Conservation (phyloP, 2,888 invertebrate genomes). For the Acanthacorydalis orientalis region DNA sequence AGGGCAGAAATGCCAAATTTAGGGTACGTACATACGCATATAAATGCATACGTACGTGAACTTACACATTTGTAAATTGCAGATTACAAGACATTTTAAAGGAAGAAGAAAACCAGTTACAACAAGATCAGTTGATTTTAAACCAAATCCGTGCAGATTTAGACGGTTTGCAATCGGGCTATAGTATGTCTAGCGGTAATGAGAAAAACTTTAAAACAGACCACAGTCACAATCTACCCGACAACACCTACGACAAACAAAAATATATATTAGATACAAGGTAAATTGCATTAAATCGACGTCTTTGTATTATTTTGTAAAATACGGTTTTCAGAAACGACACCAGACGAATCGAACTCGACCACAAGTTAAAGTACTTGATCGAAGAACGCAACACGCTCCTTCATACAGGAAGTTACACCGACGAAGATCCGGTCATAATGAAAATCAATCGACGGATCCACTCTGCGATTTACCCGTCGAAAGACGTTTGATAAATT, state of each 20-base stretch:
- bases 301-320: not conserved
- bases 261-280: too few species aligned
- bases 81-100: conserved; percentile 3
- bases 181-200: too few species aligned
- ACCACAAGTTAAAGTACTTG: conserved; percentile 7
- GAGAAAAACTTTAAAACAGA: too few species aligned
- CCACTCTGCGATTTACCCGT: not conserved
- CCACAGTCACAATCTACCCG: too few species aligned
- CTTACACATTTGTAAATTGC: too few species aligned
- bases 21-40: not conserved
- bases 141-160: conserved; percentile 2
- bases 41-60: too few species aligned
- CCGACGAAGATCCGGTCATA: conserved; percentile 19
- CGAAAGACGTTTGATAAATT: too few species aligned
- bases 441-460: conserved; percentile 21
- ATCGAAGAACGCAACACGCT: conserved; percentile 21
- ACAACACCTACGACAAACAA: too few species aligned
- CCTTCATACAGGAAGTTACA: conserved; percentile 18
- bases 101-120: conserved; percentile 1
- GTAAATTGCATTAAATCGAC: too few species aligned
- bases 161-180: not conserved
- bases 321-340: not conserved
- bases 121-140: conserved; percentile 1
- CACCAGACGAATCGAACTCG: not conserved
- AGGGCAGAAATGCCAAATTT: conserved; percentile 16